Evolutionary conservation across 37 sponge, comb jelly and placozoan genomes (phyloP), one percentile per base, ranked within the genome.

Genomic region (Aplysina aerophoba): DNA sequence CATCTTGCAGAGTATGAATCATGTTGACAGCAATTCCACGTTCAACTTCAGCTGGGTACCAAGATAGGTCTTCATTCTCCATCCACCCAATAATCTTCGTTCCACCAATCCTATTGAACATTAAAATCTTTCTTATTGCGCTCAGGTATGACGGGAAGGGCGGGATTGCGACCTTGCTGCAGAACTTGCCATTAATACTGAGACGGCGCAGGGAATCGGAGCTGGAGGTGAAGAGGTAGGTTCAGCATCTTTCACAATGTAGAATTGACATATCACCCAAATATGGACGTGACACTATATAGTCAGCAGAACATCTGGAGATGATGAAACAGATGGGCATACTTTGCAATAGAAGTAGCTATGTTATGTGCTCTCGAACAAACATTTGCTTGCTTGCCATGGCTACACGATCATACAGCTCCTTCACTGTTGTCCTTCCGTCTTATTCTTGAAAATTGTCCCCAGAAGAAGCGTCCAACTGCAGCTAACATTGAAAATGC

Each of bases 261-360:
- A 44, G 50, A 44, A 3, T 44, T 44, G 50, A 44, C 50, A 44
- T 11, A 44, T 44, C 6, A 8, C 50, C 50, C 50, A 44, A 44
- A 44, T 11, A 8, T 44, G 8, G 50, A 8, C 50, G 8, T 44
- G 50, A 44, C 8, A 8, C 50, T 44, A 44, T n/a, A n/a, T n/a
- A 44, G 6, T 44, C 50, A 44, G 50, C 50, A 44, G 50, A 44
- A 3, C 50, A 44, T 44, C 6, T 44, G 50, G 50, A 44, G 8
- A 44, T 44, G 50, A 44, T 44, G 50, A 44, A 44, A 44, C 50
- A 44, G 8, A 44, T 44, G 64, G 64, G 64, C 4, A 62, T 62
- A 62, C 64, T 62, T 62, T n/a, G 64, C 64, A 62, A 11, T 62
- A 13, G 64, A 62, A 62, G 64, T 62, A 62, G 11, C 64, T 62